Evolutionary conservation across 2,888 invertebrate species (phyloP).

Genomic region (Tineola bisselliella): DNA sequence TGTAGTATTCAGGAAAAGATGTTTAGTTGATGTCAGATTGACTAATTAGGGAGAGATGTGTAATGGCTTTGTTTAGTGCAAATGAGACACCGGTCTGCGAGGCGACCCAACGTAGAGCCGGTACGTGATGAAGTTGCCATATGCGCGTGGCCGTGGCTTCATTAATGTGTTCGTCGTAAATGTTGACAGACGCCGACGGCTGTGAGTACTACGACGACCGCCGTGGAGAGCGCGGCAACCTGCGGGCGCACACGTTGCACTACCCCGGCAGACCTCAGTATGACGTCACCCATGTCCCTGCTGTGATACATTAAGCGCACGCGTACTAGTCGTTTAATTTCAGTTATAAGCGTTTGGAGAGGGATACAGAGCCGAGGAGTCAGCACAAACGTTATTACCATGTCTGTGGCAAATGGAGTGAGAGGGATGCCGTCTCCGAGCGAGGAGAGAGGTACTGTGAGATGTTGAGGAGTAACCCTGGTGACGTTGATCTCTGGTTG

Average conservation of each 20-base stretch:
- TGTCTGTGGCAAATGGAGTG: constrained; percentile 17
- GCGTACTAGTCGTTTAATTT: background rate
- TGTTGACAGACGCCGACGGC: background rate
- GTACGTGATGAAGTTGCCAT: too few species aligned
- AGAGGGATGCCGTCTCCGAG: constrained; percentile 19
- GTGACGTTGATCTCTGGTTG: constrained; percentile 37
- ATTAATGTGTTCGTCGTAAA: background rate
- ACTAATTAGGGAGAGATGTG: too few species aligned
- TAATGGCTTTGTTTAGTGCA: too few species aligned
- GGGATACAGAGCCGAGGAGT: constrained; percentile 17
- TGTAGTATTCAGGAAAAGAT: too few species aligned
- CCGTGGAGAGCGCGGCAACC: constrained; percentile 64
- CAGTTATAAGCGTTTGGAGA: background rate
- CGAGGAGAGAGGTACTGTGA: constrained; percentile 31
- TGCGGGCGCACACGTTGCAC: constrained; percentile 69
- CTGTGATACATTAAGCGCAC: too few species aligned
- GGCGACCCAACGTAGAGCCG: too few species aligned
- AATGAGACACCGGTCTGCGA: too few species aligned
- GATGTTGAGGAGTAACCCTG: constrained; percentile 30
- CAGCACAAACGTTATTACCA: constrained; percentile 15
- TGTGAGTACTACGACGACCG: constrained; percentile 68
- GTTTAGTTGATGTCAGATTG: too few species aligned
- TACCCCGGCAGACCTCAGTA: constrained; percentile 72
- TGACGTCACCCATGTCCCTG: too few species aligned
- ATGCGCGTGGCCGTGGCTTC: background rate